Percentiles rank a stretch among this genome's conserved stretches.
Evolutionary conservation across 2,888 invertebrate species (phyloP).

Genomic region (Idaea biselata): DNA sequence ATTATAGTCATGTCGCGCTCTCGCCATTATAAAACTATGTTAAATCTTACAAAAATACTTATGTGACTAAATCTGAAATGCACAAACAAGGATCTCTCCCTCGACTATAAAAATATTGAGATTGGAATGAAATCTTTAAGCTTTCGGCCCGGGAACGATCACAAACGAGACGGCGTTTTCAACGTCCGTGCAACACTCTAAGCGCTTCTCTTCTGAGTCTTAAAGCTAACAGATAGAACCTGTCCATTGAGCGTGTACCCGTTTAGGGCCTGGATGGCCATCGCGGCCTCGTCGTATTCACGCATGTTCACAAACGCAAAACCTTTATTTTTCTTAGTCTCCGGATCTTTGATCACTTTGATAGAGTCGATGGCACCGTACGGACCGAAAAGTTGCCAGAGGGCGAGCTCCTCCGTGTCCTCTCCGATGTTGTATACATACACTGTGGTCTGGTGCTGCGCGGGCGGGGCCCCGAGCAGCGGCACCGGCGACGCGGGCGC

Average conservation of each 20-base stretch:
- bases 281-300: slow-evolving; percentile 77
- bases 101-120: slow-evolving; percentile 80
- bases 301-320: slow-evolving; percentile 79
- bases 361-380: slow-evolving; percentile 79
- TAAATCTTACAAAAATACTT: slow-evolving; percentile 81
- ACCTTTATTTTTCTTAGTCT: slow-evolving; percentile 79
- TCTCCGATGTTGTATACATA: slow-evolving; percentile 79
- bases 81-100: slow-evolving; percentile 76
- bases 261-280: slow-evolving; percentile 78
- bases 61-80: slow-evolving; percentile 78
- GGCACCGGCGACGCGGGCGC: slow-evolving; percentile 73
- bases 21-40: slow-evolving; percentile 76
- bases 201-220: slow-evolving; percentile 78
- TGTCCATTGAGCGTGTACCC: slow-evolving; percentile 79
- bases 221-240: slow-evolving; percentile 80
- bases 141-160: slow-evolving; percentile 71
- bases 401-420: slow-evolving; percentile 75
- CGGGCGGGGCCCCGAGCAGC: slow-evolving; percentile 60
- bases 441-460: slow-evolving; percentile 74
- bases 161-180: slow-evolving; percentile 63
- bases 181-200: slow-evolving; percentile 67
- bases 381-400: slow-evolving; percentile 78
- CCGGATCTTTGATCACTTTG: slow-evolving; percentile 78
- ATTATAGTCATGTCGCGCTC: slow-evolving; percentile 78
- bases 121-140: slow-evolving; percentile 79